Base-by-base conservation (phyloP, 1,140 invertebrate species). In the Cherax quadricarinatus region DNA sequence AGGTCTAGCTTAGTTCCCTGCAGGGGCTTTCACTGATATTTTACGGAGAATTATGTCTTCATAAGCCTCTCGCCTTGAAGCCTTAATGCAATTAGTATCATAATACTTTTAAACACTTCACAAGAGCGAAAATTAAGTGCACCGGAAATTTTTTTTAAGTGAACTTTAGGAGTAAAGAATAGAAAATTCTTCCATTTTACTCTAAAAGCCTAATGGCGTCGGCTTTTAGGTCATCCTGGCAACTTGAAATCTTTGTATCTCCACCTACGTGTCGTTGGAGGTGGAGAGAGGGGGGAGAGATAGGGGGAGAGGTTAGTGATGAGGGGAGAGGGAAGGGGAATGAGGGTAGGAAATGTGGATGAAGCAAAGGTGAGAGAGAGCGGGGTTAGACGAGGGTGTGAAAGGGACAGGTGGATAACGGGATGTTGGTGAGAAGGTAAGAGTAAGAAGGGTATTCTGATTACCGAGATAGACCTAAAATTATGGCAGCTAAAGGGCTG, bases 81-180 rank as follows among this genome's bases (percentile, higher is more conserved):
- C 62, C 62, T 66, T 66, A 66, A 66, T 66, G 62, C 62, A 66
- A 66, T 66, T 66, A 66, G 62, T 16, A 18, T 18, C 62, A 66
- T 66, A 66, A 66, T 66, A 66, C 62, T 66, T 66, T 66, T 66
- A 66, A 66, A 66, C 62, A 66, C 62, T 66, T 66, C 62, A 18
- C 62, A 66, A 66, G 62, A 66, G 62, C 5, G 62, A 16, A 18
- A 16, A 66, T 66, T 66, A 66, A 66, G 62, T 66, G 62, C 62
- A 16, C 18, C 62, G 12, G 18, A 21, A 21, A 41, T 41, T 57
- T 57, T 66, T 66, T 66, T 66, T 18, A 66, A 21, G 62, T 16
- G 16, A 66, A 66, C 62, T 66, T 66, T 16, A 66, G 12, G 18
- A 16, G 62, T 16, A 66, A 57, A 7, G 53, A 57, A 57, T 9